Conservation (phyloP, 1,140 invertebrate genomes). For the Drosophila fuyamai region DNA sequence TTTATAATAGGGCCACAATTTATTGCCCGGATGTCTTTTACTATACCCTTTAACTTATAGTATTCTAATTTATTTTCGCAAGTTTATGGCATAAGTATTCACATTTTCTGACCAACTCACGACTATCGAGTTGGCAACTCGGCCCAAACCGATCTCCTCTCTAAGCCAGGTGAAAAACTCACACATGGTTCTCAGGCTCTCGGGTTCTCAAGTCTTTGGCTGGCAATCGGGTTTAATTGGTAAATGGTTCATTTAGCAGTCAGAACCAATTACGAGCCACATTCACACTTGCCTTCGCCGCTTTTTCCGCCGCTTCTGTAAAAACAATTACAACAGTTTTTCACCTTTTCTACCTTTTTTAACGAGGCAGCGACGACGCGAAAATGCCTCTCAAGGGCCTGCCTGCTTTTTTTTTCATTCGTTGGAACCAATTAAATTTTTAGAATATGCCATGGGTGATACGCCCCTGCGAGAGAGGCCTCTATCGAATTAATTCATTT, state of each 20-base stretch:
- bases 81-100: background rate
- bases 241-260: constrained; percentile 83
- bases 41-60: no score
- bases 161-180: constrained; percentile 22
- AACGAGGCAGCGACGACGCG: constrained; percentile 43
- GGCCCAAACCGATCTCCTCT: constrained; percentile 4
- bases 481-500: constrained; percentile 50
- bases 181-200: constrained; percentile 15
- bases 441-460: constrained; percentile 11
- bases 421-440: constrained; percentile 58
- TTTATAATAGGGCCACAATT: no score
- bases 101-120: background rate
- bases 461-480: constrained; percentile 15
- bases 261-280: constrained; percentile 73
- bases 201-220: constrained; percentile 15
- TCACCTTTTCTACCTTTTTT: constrained; percentile 50
- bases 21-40: no score
- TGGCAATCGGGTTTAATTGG: constrained; percentile 79
- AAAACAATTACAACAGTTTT: constrained; percentile 80
- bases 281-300: constrained; percentile 28
- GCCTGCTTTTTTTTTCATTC: constrained; percentile 23
- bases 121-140: background rate
- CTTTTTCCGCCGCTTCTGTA: constrained; percentile 20
- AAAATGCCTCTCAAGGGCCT: constrained; percentile 43
- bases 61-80: no score